Base-by-base conservation (phyloP, 2,113 vertebrate genomes). In the Ifrita kowaldi region DNA sequence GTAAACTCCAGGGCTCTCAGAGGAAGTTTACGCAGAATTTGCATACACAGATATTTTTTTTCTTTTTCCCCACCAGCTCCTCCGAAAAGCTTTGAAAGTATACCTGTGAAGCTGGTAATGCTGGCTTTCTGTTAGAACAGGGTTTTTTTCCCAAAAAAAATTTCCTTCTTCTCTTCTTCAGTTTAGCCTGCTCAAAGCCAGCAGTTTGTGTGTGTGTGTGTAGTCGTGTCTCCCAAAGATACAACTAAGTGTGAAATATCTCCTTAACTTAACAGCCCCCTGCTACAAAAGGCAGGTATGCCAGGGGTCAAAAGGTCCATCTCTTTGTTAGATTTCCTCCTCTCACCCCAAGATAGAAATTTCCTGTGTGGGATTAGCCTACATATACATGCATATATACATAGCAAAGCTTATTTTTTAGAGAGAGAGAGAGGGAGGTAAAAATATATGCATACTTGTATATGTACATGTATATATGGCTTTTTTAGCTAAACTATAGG, bases 211-310 rank as follows among this genome's bases (percentile, higher is more conserved):
- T 12, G 22, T 35, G 41, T 35, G 35, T 32, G 22, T 2, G 18
- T 37, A 50, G 41, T 18, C 55, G 14, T 78, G 50, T 62, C 55
- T 93, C n/a, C 81, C 65, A 46, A 89, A 86, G 82, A 83, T 28
- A 70, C 39, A 74, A 81, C 64, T n/a, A 81, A 62, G 52, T 81
- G 32, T n/a, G 63, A 80, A 95, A 55, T 50, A 62, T 73, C 63
- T 95, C 47, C 89, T 77, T 95, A 94, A 94, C 93, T 97, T 97
- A 97, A 97, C 90, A 97, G 28, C 24, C 41, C 41, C 27, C 44
- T 96, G 64, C 79, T 93, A 79, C 85, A 95, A 91, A 88, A 92
- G 69, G 7, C 63, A 97, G 89, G 92, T 93, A 93, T 95, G 75
- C 46, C 18, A 47, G 32, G 46, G 87, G 94, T 94, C 84, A 95